A percentile compares a stretch with the other conserved stretches of the same genome.
Conservation (phyloP, 1,140 invertebrate species). For the Leptopilina clavipes region DNA sequence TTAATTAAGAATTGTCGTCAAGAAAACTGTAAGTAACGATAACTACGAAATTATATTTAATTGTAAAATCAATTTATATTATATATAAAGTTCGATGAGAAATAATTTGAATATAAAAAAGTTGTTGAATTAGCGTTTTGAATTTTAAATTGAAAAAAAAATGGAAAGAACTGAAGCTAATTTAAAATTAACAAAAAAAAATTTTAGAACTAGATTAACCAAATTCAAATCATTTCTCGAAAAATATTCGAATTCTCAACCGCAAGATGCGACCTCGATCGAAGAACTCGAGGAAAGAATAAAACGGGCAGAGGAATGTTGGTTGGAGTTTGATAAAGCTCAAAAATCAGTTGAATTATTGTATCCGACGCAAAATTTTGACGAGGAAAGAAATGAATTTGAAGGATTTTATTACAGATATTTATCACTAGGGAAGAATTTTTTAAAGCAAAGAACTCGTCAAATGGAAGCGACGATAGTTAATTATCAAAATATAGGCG, state of each 20-base stretch:
- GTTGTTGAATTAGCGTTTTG: not conserved
- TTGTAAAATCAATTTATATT: not conserved
- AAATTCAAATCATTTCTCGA: conserved; percentile 20
- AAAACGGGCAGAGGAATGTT: not conserved
- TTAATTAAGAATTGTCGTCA: not conserved
- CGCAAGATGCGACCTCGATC: not conserved
- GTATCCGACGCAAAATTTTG: not conserved
- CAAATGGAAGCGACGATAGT: not conserved
- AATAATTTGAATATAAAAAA: not conserved
- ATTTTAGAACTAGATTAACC: not conserved
- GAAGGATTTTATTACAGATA: not conserved
- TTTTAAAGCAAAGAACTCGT: not conserved
- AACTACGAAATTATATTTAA: not conserved
- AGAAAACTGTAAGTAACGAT: not conserved
- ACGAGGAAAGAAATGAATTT: not conserved
- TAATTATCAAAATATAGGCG: not conserved
- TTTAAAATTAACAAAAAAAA: conserved; percentile 1
- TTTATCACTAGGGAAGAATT: not conserved
- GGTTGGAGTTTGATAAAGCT: not conserved
- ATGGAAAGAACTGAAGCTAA: not conserved
- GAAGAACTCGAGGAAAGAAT: not conserved
- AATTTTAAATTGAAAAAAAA: conserved; percentile 3
- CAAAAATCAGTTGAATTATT: not conserved
- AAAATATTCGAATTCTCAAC: not conserved
- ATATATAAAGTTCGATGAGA: not conserved